phyloP scores from a whole-genome alignment of 2,888 invertebrate genomes.

The Exocentrus adspersus region DNA sequence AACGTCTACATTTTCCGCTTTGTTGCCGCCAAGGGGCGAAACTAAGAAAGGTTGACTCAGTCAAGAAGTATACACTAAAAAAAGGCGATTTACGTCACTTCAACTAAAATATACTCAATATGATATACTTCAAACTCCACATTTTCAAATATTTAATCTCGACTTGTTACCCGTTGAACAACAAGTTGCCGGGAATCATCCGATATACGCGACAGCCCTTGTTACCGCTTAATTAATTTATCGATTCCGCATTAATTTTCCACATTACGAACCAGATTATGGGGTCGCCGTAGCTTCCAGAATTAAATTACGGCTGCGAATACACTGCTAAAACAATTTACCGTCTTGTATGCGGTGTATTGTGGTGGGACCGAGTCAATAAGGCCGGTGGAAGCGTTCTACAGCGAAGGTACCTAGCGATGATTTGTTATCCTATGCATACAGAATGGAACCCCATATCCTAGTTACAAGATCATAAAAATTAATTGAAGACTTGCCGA shows the following conservation, averaged over 20 bases:
- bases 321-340: constrained; percentile 11
- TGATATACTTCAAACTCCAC: too few species aligned
- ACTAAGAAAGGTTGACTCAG: too few species aligned
- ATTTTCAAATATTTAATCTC: too few species aligned
- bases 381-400: not conserved
- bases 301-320: constrained; percentile 21
- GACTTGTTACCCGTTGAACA: not conserved
- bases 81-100: too few species aligned
- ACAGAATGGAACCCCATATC: too few species aligned
- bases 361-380: not conserved
- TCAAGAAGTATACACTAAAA: too few species aligned
- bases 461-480: too few species aligned
- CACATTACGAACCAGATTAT: constrained; percentile 21
- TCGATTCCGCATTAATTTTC: constrained; percentile 24
- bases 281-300: constrained; percentile 3
- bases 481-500: too few species aligned
- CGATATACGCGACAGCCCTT: not conserved
- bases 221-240: constrained; percentile 7
- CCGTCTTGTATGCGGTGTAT: constrained; percentile 4
- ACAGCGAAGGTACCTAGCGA: not conserved
- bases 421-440: too few species aligned
- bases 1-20: too few species aligned
- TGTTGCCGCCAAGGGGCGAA: too few species aligned
- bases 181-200: not conserved
- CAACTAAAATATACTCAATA: too few species aligned